These are phyloP conservation scores for Anisognathus igniventris DNA, from an alignment of 2,797 vertebrate genomes.

Conservation along the genomic window DNA sequence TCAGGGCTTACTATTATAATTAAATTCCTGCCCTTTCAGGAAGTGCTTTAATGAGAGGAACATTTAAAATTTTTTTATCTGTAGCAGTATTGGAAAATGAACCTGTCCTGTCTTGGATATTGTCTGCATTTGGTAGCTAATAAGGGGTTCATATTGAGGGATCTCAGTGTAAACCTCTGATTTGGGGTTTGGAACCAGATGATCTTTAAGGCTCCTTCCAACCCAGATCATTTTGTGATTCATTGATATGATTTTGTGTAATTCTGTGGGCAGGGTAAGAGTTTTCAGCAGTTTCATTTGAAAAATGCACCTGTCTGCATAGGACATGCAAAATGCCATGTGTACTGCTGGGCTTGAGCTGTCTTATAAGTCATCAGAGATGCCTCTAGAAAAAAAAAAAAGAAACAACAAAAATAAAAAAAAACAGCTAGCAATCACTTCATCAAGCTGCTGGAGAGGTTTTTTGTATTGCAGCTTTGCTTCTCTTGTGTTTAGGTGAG, in stretches of 20 bases:
- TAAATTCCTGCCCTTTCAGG: neutral
- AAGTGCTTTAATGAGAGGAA: neutral
- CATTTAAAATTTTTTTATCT: neutral
- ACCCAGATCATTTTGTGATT: neutral
- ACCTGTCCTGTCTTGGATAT: neutral
- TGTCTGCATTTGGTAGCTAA: accelerated
- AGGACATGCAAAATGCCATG: neutral
- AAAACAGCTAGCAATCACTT: neutral
- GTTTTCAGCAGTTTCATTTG: neutral
- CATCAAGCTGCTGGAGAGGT: neutral
- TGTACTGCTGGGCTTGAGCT: neutral
- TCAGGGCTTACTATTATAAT: neutral
- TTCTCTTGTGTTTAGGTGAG: neutral
- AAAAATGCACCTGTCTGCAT: neutral
- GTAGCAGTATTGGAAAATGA: neutral
- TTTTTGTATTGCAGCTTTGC: accelerated
- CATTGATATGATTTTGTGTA: neutral
- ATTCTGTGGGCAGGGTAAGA: neutral
- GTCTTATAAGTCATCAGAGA: neutral
- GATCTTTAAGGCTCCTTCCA: neutral
- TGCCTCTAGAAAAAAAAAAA: neutral
- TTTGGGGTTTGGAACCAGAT: neutral
- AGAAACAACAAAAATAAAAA: neutral
- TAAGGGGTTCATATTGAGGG: neutral
- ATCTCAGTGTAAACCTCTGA: neutral